Evolutionary conservation across 2,888 invertebrate genomes (phyloP).

Genomic region (Amiota communis): DNA sequence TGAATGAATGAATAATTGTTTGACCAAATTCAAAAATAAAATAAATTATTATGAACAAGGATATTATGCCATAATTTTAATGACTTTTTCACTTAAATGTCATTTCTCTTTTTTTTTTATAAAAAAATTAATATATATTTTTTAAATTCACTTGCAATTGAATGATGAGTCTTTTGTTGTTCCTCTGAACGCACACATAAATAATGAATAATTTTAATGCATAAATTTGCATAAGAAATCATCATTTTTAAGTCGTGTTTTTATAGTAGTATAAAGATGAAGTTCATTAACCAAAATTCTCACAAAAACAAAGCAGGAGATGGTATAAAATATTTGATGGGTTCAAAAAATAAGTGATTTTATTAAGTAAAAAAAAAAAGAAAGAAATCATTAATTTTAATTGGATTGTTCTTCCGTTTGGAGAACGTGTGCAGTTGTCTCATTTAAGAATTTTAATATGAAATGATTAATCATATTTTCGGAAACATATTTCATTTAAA

Average conservation of each 20-base stretch:
- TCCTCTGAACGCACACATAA: neutral
- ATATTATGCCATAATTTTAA: neutral
- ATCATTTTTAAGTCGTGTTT: conserved; percentile 14
- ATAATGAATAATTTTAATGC: conserved; percentile 49
- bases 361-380: conserved; percentile 43
- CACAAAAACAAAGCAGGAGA: conserved; percentile 26
- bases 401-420: conserved; percentile 25
- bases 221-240: conserved; percentile 40
- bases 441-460: too few relatives aligned
- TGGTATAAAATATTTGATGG: conserved; percentile 42
- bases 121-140: neutral
- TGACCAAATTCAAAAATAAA: neutral
- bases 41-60: conserved; percentile 10
- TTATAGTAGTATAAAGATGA: conserved; percentile 40
- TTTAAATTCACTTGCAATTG: neutral
- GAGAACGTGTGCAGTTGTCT: too few relatives aligned
- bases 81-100: neutral
- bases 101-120: neutral
- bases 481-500: neutral
- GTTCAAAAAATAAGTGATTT: conserved; percentile 48
- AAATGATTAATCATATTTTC: neutral
- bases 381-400: conserved; percentile 53
- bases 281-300: conserved; percentile 22
- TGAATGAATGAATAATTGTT: too few relatives aligned
- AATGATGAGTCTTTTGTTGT: neutral